Base-by-base conservation (phyloP, 2,888 invertebrate species). In the Sepioteuthis lessoniana region DNA sequence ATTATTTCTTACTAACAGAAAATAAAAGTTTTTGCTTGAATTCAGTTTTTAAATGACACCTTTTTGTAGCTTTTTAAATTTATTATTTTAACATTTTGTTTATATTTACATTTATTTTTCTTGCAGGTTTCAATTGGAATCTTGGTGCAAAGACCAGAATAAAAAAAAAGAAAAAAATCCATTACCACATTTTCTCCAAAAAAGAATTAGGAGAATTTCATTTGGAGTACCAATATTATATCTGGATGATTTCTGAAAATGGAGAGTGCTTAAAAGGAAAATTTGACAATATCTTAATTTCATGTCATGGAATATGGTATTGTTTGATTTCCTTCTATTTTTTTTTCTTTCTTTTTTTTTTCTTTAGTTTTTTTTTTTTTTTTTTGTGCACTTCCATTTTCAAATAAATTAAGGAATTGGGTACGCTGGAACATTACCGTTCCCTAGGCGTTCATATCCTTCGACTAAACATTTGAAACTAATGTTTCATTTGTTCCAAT, bases 361-460 rank as follows among this genome's bases (percentile, higher is more conserved):
- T 0, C 28, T 19, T 19, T 7, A 76, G 7, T 19, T 31, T 25
- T 21, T 19, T 21, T 37, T 90, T 47, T 47, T 47, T 13, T 76
- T 19, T 19, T 31, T n/a, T 35, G 2, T 76, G 76, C 76, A 76
- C 76, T n/a, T 35, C 76, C 76, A 76, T 76, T 76, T 76, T 76
- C 76, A 35, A 35, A 76, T 10, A 76, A 13, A 76, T 47, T 92
- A 46, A 42, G 92, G 92, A 92, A 42, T 47, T 47, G 28, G 92
- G 31, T 47, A 92, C 92, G 92, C 92, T 47, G 42, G 92, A 92
- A 92, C 92, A 92, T 92, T 92, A 92, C 92, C 92, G 92, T 92
- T 76, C 92, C 91, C 42, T 42, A 31, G 92, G 47, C 92, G 92
- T 47, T n/a, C 19, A 92, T 92, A 92, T 92, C 92, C 92, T 92